phyloP scores from a whole-genome alignment of 2,888 invertebrate species.

The Pachliopta kotzebuea region DNA sequence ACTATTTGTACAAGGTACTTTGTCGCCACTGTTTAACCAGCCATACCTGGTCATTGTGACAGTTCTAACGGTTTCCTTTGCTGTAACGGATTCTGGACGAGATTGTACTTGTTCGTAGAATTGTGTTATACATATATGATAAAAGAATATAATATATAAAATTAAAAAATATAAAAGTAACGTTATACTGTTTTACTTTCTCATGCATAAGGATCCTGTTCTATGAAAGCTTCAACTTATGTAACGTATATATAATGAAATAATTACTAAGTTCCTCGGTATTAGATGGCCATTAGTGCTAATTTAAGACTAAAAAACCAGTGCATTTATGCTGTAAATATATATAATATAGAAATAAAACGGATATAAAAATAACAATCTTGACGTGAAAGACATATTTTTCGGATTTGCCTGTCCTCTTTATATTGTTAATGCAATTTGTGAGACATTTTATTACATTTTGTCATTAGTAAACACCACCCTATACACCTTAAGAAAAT shows the following conservation, averaged over 20 bases:
- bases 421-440: no score
- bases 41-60: slow-evolving; percentile 34
- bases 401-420: no score
- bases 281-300: neutral
- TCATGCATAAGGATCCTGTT: no score
- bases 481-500: no score
- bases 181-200: no score
- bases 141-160: neutral
- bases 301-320: neutral
- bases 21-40: slow-evolving; percentile 36
- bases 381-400: neutral
- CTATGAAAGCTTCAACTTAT: no score
- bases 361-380: neutral
- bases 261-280: neutral
- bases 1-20: slow-evolving; percentile 32
- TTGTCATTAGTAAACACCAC: no score
- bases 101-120: neutral
- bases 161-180: no score
- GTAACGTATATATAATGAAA: neutral
- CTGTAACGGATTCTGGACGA: slow-evolving; percentile 21
- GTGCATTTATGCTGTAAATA: neutral
- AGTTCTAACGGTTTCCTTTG: slow-evolving; percentile 26
- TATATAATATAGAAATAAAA: neutral
- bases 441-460: no score
- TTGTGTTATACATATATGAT: neutral